phyloP scores from a whole-genome alignment of 2,888 invertebrate species.

The Notodonta dromedarius region DNA sequence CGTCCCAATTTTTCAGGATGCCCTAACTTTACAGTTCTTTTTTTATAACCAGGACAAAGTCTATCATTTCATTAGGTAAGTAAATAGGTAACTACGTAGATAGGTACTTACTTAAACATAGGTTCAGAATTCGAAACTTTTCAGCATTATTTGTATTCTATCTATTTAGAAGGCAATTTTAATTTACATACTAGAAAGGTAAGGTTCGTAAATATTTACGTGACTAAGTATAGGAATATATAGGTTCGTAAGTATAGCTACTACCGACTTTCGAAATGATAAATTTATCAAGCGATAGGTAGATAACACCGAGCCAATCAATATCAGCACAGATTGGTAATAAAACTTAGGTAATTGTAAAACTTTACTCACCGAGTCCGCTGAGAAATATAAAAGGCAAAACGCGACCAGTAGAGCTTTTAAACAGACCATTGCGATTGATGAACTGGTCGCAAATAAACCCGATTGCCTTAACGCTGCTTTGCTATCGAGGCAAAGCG shows the following conservation, averaged over 20 bases:
- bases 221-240: too few species aligned
- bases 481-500: conserved; percentile 17
- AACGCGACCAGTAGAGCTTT: conserved; percentile 24
- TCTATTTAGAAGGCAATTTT: too few species aligned
- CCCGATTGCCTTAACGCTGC: conserved; percentile 8
- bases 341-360: conserved; percentile 8
- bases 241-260: too few species aligned
- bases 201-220: too few species aligned
- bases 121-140: not conserved
- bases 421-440: conserved; percentile 26
- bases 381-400: conserved; percentile 24
- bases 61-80: too few species aligned
- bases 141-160: not conserved
- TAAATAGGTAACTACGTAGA: too few species aligned
- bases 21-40: too few species aligned
- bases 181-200: too few species aligned
- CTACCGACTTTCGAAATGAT: too few species aligned
- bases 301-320: not conserved
- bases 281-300: too few species aligned
- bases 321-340: not conserved
- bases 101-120: not conserved
- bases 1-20: too few species aligned
- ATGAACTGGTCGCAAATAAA: conserved; percentile 14
- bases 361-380: conserved; percentile 30
- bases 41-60: too few species aligned